Conservation (phyloP, 1,140 invertebrate genomes). For the Drosophila pandora region DNA sequence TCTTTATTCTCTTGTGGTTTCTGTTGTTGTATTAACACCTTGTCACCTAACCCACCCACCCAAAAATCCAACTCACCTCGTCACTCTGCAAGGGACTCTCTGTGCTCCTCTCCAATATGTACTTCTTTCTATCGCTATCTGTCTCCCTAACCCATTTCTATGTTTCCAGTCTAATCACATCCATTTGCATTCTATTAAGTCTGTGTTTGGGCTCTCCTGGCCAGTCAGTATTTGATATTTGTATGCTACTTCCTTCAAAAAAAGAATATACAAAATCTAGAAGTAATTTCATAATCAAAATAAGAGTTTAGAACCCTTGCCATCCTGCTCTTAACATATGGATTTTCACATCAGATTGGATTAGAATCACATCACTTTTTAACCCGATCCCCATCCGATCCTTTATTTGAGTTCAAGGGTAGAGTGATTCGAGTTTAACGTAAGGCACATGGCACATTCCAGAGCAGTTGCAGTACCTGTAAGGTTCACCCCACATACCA, state of each 20-base stretch:
- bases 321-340: background rate
- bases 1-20: conserved; percentile 56
- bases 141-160: conserved; percentile 26
- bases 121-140: conserved; percentile 2
- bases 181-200: conserved; percentile 30
- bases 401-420: background rate
- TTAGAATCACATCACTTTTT: background rate
- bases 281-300: no score
- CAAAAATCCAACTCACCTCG: background rate
- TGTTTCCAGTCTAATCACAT: conserved; percentile 39
- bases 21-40: conserved; percentile 59
- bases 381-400: background rate
- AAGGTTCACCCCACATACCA: conserved; percentile 1
- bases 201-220: conserved; percentile 47
- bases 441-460: conserved; percentile 52
- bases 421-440: conserved; percentile 40
- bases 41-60: conserved; percentile 46
- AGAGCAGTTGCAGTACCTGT: conserved; percentile 41
- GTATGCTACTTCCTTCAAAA: conserved; percentile 4
- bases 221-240: conserved; percentile 73
- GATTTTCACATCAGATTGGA: background rate
- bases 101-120: background rate
- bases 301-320: background rate
- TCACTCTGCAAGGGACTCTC: conserved; percentile 11
- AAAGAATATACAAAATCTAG: background rate